Base-by-base conservation (phyloP, 2,888 invertebrate genomes). In the Argynnis bischoffii region DNA sequence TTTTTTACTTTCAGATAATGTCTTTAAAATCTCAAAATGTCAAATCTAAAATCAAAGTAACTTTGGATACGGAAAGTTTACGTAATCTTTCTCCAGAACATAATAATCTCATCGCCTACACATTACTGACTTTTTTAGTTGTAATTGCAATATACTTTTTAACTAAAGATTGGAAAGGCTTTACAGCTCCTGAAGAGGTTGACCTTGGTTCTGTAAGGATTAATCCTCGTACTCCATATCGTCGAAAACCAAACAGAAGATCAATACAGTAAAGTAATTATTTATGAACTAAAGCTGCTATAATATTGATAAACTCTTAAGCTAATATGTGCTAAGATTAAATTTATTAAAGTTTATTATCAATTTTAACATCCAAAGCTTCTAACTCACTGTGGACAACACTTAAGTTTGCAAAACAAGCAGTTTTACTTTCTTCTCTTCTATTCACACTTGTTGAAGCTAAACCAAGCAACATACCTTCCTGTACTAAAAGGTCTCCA, bases 401-500 rank as follows among this genome's bases (percentile, higher is more conserved):
- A 31, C 74, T 80, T 63, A 90, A 77, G 71, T 86, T 80, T 31
- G 83, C 82, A 71, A 90, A 91, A 75, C 84, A 90, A 0, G 83
- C 85, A 6, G 81, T 63, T 63, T 80, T 83, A 64, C 74, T 80
- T 31, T 75, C 72, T 1, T 77, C 79, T n/a, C 74, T 74, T 15
- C 77, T 76, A 26, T 83, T 78, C 3, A 79, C 75, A 64, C 83
- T 87, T 0, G 83, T 84, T 13, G 87, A 82, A 0, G 90, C 85
- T 51, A 92, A 71, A 0, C 91, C 91, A 64, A 79, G 83, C 13
- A 91, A 71, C 1, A 69, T 64, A 0, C 77, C 82, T 8, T 78
- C 77, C 71, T 91, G 91, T 6, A 89, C 70, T 59, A 92, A 73
- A 18, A 92, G 75, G 67, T 92, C 92, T 1, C 92, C 89, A 15